Conservation (phyloP, 1,140 invertebrate genomes). For the Tetramorium alpestre region DNA sequence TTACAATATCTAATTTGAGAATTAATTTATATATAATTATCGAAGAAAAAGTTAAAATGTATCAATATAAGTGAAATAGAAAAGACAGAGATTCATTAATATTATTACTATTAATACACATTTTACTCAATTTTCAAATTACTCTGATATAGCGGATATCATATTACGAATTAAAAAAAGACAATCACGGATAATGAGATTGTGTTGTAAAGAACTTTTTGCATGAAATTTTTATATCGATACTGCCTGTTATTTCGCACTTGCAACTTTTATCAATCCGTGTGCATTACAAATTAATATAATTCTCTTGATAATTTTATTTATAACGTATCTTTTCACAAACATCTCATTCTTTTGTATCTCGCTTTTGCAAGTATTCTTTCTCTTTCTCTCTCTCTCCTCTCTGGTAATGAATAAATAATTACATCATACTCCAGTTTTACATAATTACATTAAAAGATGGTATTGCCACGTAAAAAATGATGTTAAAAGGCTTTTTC, state of each 20-base stretch:
- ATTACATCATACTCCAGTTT: conserved; percentile 38
- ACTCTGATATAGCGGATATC: background rate
- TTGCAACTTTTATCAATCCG: conserved; percentile 5
- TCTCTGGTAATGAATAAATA: conserved; percentile 67
- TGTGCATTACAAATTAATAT: conserved; percentile 52
- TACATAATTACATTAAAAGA: conserved; percentile 66
- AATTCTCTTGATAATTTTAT: conserved; percentile 34
- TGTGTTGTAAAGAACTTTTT: background rate
- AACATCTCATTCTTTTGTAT: conserved; percentile 18
- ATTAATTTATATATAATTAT: background rate
- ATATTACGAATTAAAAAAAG: background rate
- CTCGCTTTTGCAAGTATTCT: conserved; percentile 51
- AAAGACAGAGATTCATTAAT: background rate
- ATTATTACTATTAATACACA: background rate
- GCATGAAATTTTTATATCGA: background rate
- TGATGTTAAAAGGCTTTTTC: conserved; percentile 63
- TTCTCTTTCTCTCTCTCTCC: background rate
- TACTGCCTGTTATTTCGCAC: background rate
- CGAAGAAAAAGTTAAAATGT: background rate
- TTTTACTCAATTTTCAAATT: background rate
- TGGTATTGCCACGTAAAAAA: conserved; percentile 52
- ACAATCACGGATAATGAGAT: background rate
- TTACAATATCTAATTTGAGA: conserved; percentile 21
- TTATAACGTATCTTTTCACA: background rate
- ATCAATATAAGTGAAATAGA: background rate